Evolutionary conservation across 1,140 invertebrate genomes (phyloP), one percentile per base, ranked within the genome.

Genomic region (Tenebrio molitor): DNA sequence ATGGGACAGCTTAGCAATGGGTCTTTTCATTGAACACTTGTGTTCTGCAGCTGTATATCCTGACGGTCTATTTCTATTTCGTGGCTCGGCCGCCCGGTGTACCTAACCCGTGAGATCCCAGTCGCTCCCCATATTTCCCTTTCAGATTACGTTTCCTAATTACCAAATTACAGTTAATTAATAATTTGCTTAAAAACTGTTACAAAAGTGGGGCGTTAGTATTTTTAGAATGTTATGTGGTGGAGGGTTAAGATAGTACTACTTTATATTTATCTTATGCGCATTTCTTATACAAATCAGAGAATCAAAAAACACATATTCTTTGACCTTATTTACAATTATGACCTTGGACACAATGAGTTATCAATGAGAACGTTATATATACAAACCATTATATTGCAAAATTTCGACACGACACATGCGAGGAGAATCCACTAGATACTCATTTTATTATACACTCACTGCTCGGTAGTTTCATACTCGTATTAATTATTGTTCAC

Each of bases 21-120:
- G 42, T 23, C 65, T 68, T 68, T 68, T 68, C 65, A 68, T 44
- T 68, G 65, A 68, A 68, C 65, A 68, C 65, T 68, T 68, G 65
- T 33, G 65, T 68, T 68, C 41, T 33, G 65, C 65, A 68, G 65
- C 65, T 68, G 65, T 68, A 50, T 68, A 34, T 41, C 64, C 64
- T 66, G 36, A 42, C 25, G 64, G 64, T 66, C 64, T 66, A 66
- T 66, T 66, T 66, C 64, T 66, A 66, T 42, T 66, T 66, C 17
- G 53, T 62, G 7, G 53, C 2, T 8, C n/a, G 62, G 17, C 16
- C 7, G 16, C 64, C 64, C 39, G 36, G 64, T 66, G 64, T 66
- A 44, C 39, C 42, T 19, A 44, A 29, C 17, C 39, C 64, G 64
- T 66, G 64, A 66, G 64, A 66, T 29, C 39, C 14, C 15, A 14